Evolutionary conservation across 2,113 vertebrate species (phyloP).

Genomic region (Tenrec ecaudatus): DNA sequence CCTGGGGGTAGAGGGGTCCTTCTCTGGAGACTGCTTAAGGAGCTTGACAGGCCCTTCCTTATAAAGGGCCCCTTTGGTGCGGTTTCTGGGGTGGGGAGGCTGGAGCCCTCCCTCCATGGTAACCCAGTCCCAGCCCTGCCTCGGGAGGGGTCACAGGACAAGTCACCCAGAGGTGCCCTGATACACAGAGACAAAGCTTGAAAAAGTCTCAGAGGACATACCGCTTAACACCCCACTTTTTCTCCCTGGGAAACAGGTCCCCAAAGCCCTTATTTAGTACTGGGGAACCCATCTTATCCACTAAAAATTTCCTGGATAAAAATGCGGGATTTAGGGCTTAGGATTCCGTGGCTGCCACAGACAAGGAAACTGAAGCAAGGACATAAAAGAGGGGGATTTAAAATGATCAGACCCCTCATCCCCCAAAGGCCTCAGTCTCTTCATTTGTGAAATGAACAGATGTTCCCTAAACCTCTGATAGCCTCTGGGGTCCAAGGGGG

Average conservation of each 20-base stretch:
- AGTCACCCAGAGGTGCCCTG: not conserved
- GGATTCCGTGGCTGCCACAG: not conserved
- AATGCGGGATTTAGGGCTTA: not conserved
- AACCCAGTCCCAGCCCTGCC: not conserved
- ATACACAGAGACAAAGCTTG: not conserved
- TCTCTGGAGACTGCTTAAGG: slow-evolving; percentile 7
- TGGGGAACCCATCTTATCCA: not conserved
- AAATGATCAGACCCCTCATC: not conserved
- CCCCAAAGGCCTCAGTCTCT: not conserved
- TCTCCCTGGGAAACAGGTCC: not conserved
- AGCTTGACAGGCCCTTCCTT: not conserved
- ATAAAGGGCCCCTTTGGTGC: not conserved
- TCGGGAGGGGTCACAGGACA: not conserved
- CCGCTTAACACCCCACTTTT: not conserved
- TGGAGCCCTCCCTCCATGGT: not conserved
- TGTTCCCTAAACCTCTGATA: slow-evolving; percentile 20
- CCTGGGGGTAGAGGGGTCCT: not conserved
- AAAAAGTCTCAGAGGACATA: not conserved
- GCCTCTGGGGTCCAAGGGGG: not conserved
- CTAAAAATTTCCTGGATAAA: not conserved
- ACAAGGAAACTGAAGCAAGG: not conserved
- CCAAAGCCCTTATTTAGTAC: not conserved
- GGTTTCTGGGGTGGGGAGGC: not conserved
- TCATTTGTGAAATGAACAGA: slow-evolving; percentile 47
- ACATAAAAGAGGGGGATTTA: not conserved